Evolutionary conservation across 1,140 invertebrate genomes (phyloP).

Genomic region (Oreohelix idahoensis): DNA sequence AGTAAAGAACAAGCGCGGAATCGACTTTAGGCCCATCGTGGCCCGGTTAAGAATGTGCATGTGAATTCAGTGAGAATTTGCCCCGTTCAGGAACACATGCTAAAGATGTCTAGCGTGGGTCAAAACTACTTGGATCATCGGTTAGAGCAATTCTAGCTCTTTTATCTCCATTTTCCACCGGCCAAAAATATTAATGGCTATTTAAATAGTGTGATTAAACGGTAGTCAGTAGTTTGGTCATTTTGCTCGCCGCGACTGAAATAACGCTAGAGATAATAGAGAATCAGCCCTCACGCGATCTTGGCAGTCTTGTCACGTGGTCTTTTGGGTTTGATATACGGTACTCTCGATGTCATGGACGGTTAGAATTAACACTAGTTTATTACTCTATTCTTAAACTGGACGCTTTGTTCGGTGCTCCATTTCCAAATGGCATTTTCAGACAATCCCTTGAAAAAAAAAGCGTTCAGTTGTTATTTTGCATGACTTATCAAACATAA

Average conservation of each 20-base stretch:
- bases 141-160: not conserved
- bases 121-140: not conserved
- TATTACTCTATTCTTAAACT: too few species aligned
- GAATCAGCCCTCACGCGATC: not conserved
- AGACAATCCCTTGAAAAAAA: too few species aligned
- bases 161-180: not conserved
- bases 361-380: too few species aligned
- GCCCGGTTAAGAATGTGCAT: not conserved
- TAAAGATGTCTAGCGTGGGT: constrained; percentile 3
- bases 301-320: constrained; percentile 14
- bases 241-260: constrained; percentile 10
- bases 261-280: constrained; percentile 1
- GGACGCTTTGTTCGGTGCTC: too few species aligned
- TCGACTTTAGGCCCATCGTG: not conserved
- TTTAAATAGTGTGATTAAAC: constrained; percentile 13
- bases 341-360: too few species aligned
- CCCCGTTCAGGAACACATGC: not conserved
- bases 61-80: not conserved
- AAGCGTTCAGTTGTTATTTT: too few species aligned
- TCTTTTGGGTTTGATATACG: too few species aligned
- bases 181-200: not conserved
- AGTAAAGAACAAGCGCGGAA: not conserved
- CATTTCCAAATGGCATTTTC: too few species aligned
- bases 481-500: too few species aligned
- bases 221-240: constrained; percentile 1